A percentile compares a stretch with the other conserved stretches of the same genome.
These are phyloP conservation scores for Muscina levida DNA, from an alignment of 2,888 invertebrate species.

Conservation along the genomic window DNA sequence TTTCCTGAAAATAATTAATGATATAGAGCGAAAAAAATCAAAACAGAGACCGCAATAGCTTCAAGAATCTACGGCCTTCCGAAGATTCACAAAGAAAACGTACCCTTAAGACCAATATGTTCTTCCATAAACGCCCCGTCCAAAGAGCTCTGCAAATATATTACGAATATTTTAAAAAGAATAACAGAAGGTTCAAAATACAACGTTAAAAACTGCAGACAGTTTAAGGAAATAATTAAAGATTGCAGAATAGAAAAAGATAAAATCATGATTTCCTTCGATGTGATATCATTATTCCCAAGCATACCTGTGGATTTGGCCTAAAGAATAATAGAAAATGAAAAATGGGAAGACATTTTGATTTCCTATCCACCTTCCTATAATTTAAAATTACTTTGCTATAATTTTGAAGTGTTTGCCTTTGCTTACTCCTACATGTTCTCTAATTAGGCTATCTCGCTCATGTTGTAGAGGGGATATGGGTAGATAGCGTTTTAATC, in stretches of 20 bases:
- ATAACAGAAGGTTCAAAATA: not conserved
- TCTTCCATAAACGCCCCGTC: not conserved
- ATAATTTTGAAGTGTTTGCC: no score
- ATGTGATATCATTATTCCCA: slow-evolving; percentile 24
- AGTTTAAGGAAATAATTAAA: not conserved
- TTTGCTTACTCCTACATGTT: no score
- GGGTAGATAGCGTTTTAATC: no score
- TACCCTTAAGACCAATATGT: not conserved
- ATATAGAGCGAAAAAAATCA: not conserved
- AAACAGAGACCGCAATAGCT: not conserved
- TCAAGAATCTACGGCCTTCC: not conserved
- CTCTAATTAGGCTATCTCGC: no score
- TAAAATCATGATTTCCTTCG: slow-evolving; percentile 28
- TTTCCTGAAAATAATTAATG: not conserved
- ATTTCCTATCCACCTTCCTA: no score
- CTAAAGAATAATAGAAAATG: slow-evolving; percentile 19
- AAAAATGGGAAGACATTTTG: slow-evolving; percentile 7
- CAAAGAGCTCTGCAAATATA: not conserved
- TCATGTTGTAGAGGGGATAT: no score
- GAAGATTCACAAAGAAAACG: not conserved
- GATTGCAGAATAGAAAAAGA: not conserved
- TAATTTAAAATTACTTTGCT: no score
- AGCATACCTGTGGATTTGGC: slow-evolving; percentile 24
- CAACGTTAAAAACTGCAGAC: not conserved
- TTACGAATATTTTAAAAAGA: not conserved